Percentiles rank a stretch among this genome's conserved stretches.
phyloP scores from a whole-genome alignment of 1,140 invertebrate species.

The Eumaeus atala region DNA sequence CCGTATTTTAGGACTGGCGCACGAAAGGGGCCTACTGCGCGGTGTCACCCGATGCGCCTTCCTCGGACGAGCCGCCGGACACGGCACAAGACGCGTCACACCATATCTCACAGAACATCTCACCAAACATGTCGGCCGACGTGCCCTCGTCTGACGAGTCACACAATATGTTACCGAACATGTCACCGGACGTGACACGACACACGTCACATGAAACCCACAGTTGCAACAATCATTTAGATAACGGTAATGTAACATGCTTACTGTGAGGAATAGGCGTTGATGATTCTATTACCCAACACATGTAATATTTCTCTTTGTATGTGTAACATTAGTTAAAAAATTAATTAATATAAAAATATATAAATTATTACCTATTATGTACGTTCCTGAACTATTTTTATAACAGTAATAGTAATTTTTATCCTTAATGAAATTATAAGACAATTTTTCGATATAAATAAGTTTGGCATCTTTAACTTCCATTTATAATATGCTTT shows the following conservation, averaged over 20 bases:
- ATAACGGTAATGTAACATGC: not conserved
- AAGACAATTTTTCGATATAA: too few relatives aligned
- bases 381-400: too few relatives aligned
- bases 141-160: not conserved
- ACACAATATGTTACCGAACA: not conserved
- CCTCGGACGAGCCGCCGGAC: constrained; percentile 31
- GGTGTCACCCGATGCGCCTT: constrained; percentile 43
- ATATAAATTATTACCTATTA: too few relatives aligned
- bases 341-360: too few relatives aligned
- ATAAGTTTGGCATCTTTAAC: too few relatives aligned
- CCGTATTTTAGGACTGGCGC: constrained; percentile 52
- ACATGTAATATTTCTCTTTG: not conserved
- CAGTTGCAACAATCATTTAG: not conserved
- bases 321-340: too few relatives aligned
- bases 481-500: too few relatives aligned
- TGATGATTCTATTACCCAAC: too few relatives aligned
- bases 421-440: too few relatives aligned
- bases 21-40: constrained; percentile 62
- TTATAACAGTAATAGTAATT: too few relatives aligned
- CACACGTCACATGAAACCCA: not conserved
- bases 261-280: too few relatives aligned
- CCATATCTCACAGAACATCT: not conserved
- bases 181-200: not conserved
- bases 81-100: not conserved
- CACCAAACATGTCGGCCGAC: not conserved